phyloP scores from a whole-genome alignment of 35 echinoderm and acorn worm genomes.

The Heliocidaris tuberculata region DNA sequence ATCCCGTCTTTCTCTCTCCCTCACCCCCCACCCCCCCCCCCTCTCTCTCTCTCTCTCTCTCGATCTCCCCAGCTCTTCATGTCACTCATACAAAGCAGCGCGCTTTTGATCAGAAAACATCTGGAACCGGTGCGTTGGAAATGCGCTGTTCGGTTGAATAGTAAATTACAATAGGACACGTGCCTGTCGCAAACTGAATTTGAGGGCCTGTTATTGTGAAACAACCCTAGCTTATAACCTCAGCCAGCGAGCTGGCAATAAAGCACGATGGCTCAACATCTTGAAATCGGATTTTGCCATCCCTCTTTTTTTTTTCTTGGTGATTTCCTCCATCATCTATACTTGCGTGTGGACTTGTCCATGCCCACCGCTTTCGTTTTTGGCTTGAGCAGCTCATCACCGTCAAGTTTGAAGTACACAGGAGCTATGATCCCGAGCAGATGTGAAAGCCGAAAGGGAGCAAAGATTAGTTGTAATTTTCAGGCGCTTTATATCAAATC shows the following conservation, averaged over 20 bases:
- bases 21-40: neutral
- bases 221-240: conserved; percentile 44
- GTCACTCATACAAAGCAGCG: conserved; percentile 34
- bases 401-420: neutral
- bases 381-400: neutral
- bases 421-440: conserved; percentile 39
- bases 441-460: neutral
- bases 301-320: neutral
- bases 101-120: conserved; percentile 53
- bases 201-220: conserved; percentile 47
- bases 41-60: neutral
- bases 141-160: conserved; percentile 49
- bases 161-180: conserved; percentile 46
- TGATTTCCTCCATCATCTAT: neutral
- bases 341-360: neutral
- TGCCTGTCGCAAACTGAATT: conserved; percentile 52
- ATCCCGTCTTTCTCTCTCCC: neutral
- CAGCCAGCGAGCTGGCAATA: conserved; percentile 21
- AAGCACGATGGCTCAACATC: conserved; percentile 18
- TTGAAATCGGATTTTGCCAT: conserved; percentile 3
- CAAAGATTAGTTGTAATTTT: neutral
- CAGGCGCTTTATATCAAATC: neutral
- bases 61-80: neutral
- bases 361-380: neutral
- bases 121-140: conserved; percentile 46